Evolutionary conservation across 1,140 invertebrate genomes (phyloP).

Genomic region (Conopomorpha cramerella): DNA sequence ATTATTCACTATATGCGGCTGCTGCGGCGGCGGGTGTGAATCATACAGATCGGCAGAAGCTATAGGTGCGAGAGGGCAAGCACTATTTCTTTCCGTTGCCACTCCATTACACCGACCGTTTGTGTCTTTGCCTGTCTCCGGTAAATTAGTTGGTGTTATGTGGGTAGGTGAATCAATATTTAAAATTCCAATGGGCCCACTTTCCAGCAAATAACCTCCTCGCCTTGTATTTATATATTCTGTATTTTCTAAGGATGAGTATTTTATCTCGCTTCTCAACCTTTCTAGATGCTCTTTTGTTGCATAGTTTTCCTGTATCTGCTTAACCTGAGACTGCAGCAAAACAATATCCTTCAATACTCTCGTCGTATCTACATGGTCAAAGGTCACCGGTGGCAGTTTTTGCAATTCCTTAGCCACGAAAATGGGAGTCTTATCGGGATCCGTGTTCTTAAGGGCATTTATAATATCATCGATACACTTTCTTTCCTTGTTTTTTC

Average conservation of each 20-base stretch:
- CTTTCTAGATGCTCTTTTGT: background rate
- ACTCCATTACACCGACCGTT: too few relatives aligned
- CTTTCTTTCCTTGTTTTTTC: background rate
- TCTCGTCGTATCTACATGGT: background rate
- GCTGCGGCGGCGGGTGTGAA: too few relatives aligned
- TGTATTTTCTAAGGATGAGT: too few relatives aligned
- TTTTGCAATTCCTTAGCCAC: background rate
- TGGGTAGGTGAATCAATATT: too few relatives aligned
- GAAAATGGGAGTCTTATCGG: background rate
- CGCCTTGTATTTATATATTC: background rate
- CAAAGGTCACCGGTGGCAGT: background rate
- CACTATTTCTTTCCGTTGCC: too few relatives aligned
- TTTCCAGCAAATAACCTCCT: background rate
- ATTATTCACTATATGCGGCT: background rate
- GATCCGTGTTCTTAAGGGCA: background rate
- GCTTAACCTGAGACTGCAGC: background rate
- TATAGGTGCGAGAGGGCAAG: too few relatives aligned
- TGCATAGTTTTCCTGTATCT: background rate
- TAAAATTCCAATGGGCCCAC: background rate
- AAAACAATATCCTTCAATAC: background rate
- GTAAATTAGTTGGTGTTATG: too few relatives aligned
- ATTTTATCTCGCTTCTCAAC: too few relatives aligned
- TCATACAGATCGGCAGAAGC: too few relatives aligned
- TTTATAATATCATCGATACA: background rate
- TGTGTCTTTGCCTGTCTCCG: background rate